Conservation (phyloP, 2,888 invertebrate genomes). For the Lypha dubia region DNA sequence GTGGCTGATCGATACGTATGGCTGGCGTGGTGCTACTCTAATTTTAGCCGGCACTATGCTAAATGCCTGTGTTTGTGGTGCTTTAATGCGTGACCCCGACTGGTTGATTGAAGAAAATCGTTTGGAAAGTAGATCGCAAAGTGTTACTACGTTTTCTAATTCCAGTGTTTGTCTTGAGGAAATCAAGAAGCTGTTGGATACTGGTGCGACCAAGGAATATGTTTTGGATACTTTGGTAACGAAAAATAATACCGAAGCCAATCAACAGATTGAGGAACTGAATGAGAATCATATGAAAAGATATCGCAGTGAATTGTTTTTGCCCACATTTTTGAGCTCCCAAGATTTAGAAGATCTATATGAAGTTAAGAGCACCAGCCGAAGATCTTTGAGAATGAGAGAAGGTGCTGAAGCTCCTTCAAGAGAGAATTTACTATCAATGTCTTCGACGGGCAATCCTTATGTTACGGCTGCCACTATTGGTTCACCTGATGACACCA, state of each 20-base stretch:
- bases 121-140: constrained; percentile 83
- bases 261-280: constrained; percentile 82
- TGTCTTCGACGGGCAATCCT: constrained; percentile 79
- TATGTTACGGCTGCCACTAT: constrained; percentile 74
- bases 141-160: constrained; percentile 83
- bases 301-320: constrained; percentile 82
- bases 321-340: constrained; percentile 81
- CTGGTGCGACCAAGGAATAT: constrained; percentile 84
- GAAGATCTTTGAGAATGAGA: constrained; percentile 81
- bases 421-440: constrained; percentile 80
- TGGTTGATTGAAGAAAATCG: constrained; percentile 86
- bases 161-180: constrained; percentile 83
- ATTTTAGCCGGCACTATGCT: constrained; percentile 92
- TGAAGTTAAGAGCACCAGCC: constrained; percentile 80
- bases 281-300: constrained; percentile 78
- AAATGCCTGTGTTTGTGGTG: constrained; percentile 93
- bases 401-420: constrained; percentile 80
- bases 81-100: constrained; percentile 94
- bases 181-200: constrained; percentile 88
- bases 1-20: constrained; percentile 88
- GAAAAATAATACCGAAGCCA: constrained; percentile 83
- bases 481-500: constrained; percentile 79
- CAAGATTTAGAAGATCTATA: constrained; percentile 81
- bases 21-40: constrained; percentile 93
- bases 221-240: constrained; percentile 83